Evolutionary conservation across 2,113 vertebrate genomes (phyloP), one percentile per base, ranked within the genome.

Genomic region (Nanorana parkeri): DNA sequence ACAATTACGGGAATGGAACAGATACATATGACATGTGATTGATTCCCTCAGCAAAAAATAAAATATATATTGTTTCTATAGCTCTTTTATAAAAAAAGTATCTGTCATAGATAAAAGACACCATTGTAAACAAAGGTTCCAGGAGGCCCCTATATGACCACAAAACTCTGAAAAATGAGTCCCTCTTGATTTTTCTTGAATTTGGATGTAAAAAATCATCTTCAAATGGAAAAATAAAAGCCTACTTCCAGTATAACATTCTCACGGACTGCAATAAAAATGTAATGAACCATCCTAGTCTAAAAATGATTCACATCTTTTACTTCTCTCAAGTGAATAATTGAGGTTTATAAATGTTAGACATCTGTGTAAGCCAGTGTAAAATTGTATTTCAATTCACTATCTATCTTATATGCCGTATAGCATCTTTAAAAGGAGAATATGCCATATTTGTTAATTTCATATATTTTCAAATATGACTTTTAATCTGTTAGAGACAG

Each of bases 141-240:
- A 32, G 7, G 52, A 73, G 69, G 54, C 69, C 20, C 51, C 36
- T 68, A 73, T 73, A 15, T 73, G 51, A 26, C 28, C 26, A 73
- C 69, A 73, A 28, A 54, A 56, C 17, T 32, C 11, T 56, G 68
- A 26, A 73, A 56, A 56, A 73, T 29, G 55, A 26, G 52, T 73
- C 69, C 69, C 69, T n/a, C 17, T 56, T 73, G 69, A 52, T 56
- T 56, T 56, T 17, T 56, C 26, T 23, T 8, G 8, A 23, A 54
- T 72, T 72, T 73, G 69, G 69, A 73, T 56, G 26, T 73, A 73
- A 56, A 73, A 47, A 24, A 73, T 69, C 15, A 52, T 55, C 52
- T 55, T 73, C 51, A 73, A 56, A 73, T 20, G n/a, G 19, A 15
- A 13, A 47, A 29, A 73, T 73, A 73, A 56, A 56, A 56, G 8